Conservation (phyloP, 2,113 vertebrate species). For the Nipponia nippon region DNA sequence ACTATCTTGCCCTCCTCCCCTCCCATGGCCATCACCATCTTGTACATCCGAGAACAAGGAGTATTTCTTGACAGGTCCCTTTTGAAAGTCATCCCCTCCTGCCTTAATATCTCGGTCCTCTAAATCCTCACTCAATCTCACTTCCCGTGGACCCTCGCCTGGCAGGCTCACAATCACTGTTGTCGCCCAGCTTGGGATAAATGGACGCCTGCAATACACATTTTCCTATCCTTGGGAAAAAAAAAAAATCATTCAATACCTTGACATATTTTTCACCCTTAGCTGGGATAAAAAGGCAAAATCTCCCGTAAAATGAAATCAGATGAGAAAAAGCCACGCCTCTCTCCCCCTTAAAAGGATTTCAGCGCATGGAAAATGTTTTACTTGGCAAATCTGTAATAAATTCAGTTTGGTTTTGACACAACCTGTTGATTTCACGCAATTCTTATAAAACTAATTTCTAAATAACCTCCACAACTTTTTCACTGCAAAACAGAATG, state of each 20-base stretch:
- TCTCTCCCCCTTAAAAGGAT: neutral
- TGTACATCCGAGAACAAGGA: neutral
- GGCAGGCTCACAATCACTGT: neutral
- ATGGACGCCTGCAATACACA: neutral
- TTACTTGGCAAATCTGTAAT: neutral
- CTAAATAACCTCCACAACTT: neutral
- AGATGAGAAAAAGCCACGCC: neutral
- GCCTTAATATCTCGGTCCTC: neutral
- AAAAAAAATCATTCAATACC: neutral
- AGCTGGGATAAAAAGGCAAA: neutral
- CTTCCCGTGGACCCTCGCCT: neutral
- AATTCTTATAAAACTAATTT: neutral
- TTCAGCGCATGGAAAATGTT: neutral
- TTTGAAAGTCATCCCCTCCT: conserved; percentile 4
- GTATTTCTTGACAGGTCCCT: neutral
- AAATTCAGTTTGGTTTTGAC: neutral
- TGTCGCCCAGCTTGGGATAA: neutral
- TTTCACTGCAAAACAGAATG: neutral
- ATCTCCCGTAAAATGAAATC: neutral
- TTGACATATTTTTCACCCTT: conserved; percentile 8
- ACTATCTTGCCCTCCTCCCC: neutral
- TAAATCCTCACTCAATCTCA: conserved; percentile 21
- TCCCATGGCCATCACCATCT: neutral
- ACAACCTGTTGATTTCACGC: neutral
- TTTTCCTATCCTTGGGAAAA: neutral